Base-by-base conservation (phyloP, 2,113 vertebrate species). In the Cebus imitator region DNA sequence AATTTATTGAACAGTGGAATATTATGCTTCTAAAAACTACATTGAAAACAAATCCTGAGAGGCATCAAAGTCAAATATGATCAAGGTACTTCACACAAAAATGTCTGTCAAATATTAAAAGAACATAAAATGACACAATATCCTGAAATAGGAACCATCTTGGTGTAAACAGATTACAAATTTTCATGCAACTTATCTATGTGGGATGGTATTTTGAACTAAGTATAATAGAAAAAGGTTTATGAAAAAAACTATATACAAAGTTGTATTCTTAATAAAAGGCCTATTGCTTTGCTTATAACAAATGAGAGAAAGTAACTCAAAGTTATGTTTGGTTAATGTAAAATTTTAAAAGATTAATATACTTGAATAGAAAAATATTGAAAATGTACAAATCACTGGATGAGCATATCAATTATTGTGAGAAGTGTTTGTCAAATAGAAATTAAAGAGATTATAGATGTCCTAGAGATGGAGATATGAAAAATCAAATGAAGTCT, bases 121-220 rank as follows among this genome's bases (percentile, higher is more conserved):
- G 37, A 48, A 68, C 13, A 85, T 96, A 32, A 90, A 52, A 82
- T 55, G 40, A 96, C 40, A 70, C 87, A 92, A 35, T 57, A 80
- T 85, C 55, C 55, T 95, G 86, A 95, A 94, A 78, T 37, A 70
- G 45, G 73, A 92, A 90, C 14, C 57, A 83, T 57, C 14, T 55
- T 89, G 52, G 43, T 79, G 14, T 25, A 87, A 90, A 97, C 9
- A 86, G 48, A 78, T 80, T 45, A 80, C 10, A 90, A 64, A 45
- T 61, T 80, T 96, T 92, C 68, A 61, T 90, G 79, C 13, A 81
- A 17, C 18, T 75, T 92, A 21, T 6, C 30, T 68, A 3, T 76
- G 35, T 45, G 57, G 37, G 61, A 79, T 97, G 50, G 61, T 96
- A 48, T 76, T 96, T 57, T 96, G 23, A 81, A 97, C 27, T 90